These are phyloP conservation scores for Chloroclysta siterata DNA, from an alignment of 2,888 invertebrate genomes.

Conservation along the genomic window DNA sequence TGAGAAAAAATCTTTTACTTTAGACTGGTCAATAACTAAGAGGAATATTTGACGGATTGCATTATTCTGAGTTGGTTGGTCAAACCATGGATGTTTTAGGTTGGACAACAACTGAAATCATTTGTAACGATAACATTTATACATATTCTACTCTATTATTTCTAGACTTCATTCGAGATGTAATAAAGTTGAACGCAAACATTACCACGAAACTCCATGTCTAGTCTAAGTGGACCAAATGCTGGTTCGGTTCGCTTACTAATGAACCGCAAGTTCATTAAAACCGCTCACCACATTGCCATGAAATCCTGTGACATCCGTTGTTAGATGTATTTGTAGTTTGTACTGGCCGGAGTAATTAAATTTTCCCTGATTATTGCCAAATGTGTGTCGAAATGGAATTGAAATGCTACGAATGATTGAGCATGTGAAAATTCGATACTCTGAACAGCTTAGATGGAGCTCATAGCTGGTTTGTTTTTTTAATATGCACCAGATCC, in stretches of 20 bases:
- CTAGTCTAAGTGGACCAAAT: conserved; percentile 2
- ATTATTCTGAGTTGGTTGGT: too few species aligned
- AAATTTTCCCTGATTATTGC: conserved; percentile 62
- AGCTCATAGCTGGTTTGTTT: conserved; percentile 8
- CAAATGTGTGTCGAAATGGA: conserved; percentile 51
- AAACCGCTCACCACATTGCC: conserved; percentile 29
- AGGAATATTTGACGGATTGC: too few species aligned
- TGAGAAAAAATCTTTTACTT: too few species aligned
- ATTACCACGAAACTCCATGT: background rate
- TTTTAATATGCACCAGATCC: background rate
- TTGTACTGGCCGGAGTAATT: conserved; percentile 61
- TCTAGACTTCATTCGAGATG: background rate
- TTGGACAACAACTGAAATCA: too few species aligned
- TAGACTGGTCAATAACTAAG: too few species aligned
- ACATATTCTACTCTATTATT: too few species aligned
- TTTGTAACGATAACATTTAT: too few species aligned
- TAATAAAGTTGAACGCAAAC: background rate
- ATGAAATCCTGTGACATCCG: conserved; percentile 11
- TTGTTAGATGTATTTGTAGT: conserved; percentile 52
- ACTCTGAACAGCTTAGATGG: conserved; percentile 29
- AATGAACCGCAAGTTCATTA: conserved; percentile 48
- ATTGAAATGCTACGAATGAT: conserved; percentile 52
- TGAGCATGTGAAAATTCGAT: conserved; percentile 43
- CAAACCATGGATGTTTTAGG: too few species aligned
- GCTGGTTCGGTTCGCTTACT: conserved; percentile 42